Percentiles rank a stretch among this genome's conserved stretches.
Conservation (phyloP, 1,140 invertebrate genomes). For the Drosophila navojoa region DNA sequence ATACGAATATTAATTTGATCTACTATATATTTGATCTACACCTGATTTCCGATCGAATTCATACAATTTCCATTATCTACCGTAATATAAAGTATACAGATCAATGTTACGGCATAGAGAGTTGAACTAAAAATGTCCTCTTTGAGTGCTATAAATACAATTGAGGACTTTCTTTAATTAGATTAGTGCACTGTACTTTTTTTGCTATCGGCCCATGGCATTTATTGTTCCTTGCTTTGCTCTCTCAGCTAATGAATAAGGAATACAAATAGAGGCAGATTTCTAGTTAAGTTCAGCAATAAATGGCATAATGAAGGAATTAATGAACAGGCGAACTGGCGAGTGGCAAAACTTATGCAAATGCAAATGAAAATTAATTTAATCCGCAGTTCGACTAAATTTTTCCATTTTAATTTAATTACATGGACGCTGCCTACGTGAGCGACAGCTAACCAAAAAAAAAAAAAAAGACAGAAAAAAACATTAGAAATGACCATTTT, state of each 20-base stretch:
- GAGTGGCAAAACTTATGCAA: slow-evolving; percentile 72
- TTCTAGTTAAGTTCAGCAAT: slow-evolving; percentile 66
- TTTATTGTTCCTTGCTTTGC: background rate
- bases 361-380: slow-evolving; percentile 84
- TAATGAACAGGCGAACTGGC: slow-evolving; percentile 58
- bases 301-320: slow-evolving; percentile 78
- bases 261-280: slow-evolving; percentile 66
- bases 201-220: background rate
- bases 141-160: background rate
- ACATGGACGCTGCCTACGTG: slow-evolving; percentile 82
- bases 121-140: too few relatives aligned
- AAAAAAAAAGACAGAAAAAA: background rate
- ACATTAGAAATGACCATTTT: slow-evolving; percentile 41
- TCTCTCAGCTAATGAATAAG: slow-evolving; percentile 19
- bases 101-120: too few relatives aligned
- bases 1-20: too few relatives aligned
- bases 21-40: too few relatives aligned
- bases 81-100: too few relatives aligned
- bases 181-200: slow-evolving; percentile 15
- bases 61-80: too few relatives aligned
- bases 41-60: too few relatives aligned
- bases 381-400: slow-evolving; percentile 82
- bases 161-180: slow-evolving; percentile 12
- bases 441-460: slow-evolving; percentile 76
- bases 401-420: slow-evolving; percentile 84